Conservation (phyloP, 2,888 invertebrate genomes). For the Dasysyrphus albostriatus region DNA sequence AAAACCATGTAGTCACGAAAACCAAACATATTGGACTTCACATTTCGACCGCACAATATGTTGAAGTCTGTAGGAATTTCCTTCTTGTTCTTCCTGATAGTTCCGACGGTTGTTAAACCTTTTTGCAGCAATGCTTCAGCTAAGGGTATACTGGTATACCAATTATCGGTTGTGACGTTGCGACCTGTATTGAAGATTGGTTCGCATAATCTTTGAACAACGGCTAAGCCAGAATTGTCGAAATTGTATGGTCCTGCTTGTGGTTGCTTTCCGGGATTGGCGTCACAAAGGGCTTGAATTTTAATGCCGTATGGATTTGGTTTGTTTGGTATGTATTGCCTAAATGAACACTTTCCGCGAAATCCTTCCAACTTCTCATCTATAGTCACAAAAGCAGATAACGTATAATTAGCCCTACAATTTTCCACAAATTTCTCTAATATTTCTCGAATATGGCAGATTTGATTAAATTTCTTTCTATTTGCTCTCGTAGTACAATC, state of each 20-base stretch:
- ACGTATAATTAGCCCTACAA: too few species aligned
- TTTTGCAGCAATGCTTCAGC: too few species aligned
- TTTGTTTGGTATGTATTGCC: slow-evolving; percentile 44
- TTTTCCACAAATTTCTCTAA: too few species aligned
- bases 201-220: slow-evolving; percentile 39
- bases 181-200: slow-evolving; percentile 5
- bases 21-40: slow-evolving; percentile 41
- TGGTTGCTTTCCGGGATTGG: neutral
- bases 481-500: too few species aligned
- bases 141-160: too few species aligned
- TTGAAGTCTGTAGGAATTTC: too few species aligned
- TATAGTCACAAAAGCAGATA: neutral
- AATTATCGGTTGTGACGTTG: too few species aligned
- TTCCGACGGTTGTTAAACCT: too few species aligned
- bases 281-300: slow-evolving; percentile 33
- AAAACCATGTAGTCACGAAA: slow-evolving; percentile 57
- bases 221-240: slow-evolving; percentile 23
- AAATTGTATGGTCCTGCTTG: slow-evolving; percentile 19
- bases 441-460: too few species aligned
- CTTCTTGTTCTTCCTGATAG: too few species aligned
- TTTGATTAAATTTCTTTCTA: too few species aligned
- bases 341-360: slow-evolving; percentile 36
- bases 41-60: slow-evolving; percentile 31
- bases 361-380: slow-evolving; percentile 52
- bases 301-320: slow-evolving; percentile 36